Evolutionary conservation across 2,797 vertebrate genomes (phyloP).

Genomic region (Muraenolepis orangiensis): DNA sequence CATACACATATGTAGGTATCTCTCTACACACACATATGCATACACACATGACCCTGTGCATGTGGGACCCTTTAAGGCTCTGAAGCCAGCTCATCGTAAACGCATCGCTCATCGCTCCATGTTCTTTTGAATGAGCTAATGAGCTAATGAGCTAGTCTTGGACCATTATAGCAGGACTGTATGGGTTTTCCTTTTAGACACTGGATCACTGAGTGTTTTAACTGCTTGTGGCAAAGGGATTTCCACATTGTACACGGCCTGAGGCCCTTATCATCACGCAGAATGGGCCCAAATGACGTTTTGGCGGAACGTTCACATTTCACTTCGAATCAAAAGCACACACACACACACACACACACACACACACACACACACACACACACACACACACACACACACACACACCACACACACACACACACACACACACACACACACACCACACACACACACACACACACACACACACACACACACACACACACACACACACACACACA

Average conservation of each 20-base stretch:
- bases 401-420: no score
- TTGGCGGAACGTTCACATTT: background rate
- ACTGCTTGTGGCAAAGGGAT: background rate
- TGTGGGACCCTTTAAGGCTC: background rate
- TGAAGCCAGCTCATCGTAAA: background rate
- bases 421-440: no score
- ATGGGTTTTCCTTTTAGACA: background rate
- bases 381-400: no score
- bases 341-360: background rate
- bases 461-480: no score
- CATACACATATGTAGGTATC: background rate
- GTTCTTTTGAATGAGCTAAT: background rate
- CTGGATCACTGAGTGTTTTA: background rate
- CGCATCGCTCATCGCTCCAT: background rate
- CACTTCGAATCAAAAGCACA: background rate
- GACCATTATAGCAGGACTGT: background rate
- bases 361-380: conserved; percentile 7
- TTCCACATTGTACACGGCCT: background rate
- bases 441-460: no score
- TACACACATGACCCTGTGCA: no score
- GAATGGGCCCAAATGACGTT: background rate
- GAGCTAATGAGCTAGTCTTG: background rate
- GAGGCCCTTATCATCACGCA: background rate
- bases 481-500: no score
- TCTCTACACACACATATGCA: background rate